A percentile compares a stretch with the other conserved stretches of the same genome.
Conservation (phyloP, 1,140 invertebrate species). For the Lordiphosa mommai region DNA sequence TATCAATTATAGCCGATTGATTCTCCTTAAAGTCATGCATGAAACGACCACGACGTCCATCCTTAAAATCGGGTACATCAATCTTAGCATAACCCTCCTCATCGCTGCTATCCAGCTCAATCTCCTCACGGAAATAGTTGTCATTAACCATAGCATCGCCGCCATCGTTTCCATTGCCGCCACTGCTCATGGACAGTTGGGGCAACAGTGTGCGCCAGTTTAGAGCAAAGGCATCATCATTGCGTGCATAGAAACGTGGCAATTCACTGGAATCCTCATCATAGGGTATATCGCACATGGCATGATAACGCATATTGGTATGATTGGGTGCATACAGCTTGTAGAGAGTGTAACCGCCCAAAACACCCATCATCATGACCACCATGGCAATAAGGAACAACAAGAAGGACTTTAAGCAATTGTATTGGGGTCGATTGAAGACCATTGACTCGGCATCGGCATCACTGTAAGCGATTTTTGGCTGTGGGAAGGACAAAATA, state of each 20-base stretch:
- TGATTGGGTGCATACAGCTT: slow-evolving; percentile 85
- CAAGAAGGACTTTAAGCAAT: slow-evolving; percentile 83
- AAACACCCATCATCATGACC: slow-evolving; percentile 87
- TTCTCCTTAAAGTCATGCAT: slow-evolving; percentile 94
- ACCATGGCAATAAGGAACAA: slow-evolving; percentile 87
- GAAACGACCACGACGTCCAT: slow-evolving; percentile 88
- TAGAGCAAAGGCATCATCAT: slow-evolving; percentile 60
- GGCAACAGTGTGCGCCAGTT: slow-evolving; percentile 65
- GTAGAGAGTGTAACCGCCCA: slow-evolving; percentile 89
- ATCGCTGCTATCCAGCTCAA: slow-evolving; percentile 86
- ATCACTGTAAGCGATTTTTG: slow-evolving; percentile 64
- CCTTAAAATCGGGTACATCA: slow-evolving; percentile 89
- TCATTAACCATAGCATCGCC: slow-evolving; percentile 37
- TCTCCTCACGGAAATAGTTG: slow-evolving; percentile 86
- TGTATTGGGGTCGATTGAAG: slow-evolving; percentile 81
- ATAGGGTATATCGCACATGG: slow-evolving; percentile 86
- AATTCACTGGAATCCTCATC: slow-evolving; percentile 75
- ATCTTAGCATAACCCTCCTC: slow-evolving; percentile 87
- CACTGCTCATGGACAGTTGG: slow-evolving; percentile 21
- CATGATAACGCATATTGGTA: slow-evolving; percentile 83
- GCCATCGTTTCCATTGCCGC: not conserved
- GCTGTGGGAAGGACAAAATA: slow-evolving; percentile 15
- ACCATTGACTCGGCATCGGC: slow-evolving; percentile 79
- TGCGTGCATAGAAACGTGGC: slow-evolving; percentile 67
- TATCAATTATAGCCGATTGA: slow-evolving; percentile 90